Evolutionary conservation across 23 tunicate species (phyloP).

Genomic region (Trididemnum miniatum): DNA sequence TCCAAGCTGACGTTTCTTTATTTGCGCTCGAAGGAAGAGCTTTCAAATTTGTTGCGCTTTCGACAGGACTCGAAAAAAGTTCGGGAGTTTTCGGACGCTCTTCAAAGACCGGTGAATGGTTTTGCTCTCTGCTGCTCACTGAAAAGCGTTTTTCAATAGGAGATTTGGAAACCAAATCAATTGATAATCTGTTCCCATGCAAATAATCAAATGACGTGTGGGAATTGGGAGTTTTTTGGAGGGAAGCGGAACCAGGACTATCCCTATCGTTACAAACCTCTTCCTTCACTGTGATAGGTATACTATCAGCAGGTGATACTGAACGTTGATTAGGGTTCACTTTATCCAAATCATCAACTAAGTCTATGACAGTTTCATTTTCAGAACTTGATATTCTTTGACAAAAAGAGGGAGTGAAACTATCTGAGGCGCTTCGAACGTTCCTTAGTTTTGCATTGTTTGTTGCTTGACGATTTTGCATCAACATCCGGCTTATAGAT

Average conservation of each 20-base stretch:
- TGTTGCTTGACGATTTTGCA: not conserved
- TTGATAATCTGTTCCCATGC: conserved; percentile 3
- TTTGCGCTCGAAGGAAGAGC: not conserved
- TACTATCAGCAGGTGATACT: conserved; percentile 35
- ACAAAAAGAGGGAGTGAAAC: not conserved
- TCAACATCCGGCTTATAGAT: not conserved
- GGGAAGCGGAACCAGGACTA: not conserved
- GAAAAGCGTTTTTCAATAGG: conserved; percentile 18
- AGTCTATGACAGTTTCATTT: conserved; percentile 14
- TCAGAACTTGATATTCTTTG: not conserved
- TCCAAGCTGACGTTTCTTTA: conserved; percentile 13
- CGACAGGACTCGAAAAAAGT: not conserved
- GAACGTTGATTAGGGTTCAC: not conserved
- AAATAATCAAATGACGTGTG: conserved; percentile 10
- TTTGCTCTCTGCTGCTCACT: no score
- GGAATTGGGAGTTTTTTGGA: conserved; percentile 27
- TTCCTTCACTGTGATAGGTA: conserved; percentile 32
- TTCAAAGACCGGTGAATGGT: conserved; percentile 11
- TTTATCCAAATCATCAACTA: conserved; percentile 8
- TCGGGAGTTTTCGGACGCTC: not conserved
- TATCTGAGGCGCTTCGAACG: conserved; percentile 26
- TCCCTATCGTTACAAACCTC: conserved; percentile 5
- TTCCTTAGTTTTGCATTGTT: not conserved
- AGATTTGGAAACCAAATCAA: not conserved
- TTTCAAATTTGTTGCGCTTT: not conserved